Evolutionary conservation across 2,888 invertebrate genomes (phyloP).

Genomic region (Ischnura elegans): DNA sequence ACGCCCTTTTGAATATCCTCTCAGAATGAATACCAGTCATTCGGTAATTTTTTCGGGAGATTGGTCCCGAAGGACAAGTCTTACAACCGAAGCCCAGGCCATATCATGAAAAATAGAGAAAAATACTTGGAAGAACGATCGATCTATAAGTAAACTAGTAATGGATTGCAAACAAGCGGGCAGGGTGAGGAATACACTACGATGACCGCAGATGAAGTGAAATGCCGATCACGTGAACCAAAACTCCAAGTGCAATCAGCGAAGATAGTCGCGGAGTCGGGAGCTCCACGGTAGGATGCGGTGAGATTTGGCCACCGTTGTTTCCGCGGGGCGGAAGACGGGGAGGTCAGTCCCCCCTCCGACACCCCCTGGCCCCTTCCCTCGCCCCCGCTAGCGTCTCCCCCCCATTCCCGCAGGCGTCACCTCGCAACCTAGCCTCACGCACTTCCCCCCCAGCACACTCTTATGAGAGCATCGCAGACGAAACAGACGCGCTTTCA

Average conservation of each 20-base stretch:
- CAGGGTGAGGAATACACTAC: too few species aligned
- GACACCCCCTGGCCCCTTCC: conserved; percentile 16
- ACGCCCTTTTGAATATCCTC: too few species aligned
- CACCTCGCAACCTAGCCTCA: neutral
- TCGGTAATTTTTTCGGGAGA: too few species aligned
- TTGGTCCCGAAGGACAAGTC: too few species aligned
- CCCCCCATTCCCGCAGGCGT: conserved; percentile 25
- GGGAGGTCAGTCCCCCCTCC: conserved; percentile 62
- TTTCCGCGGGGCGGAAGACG: neutral
- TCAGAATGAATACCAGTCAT: too few species aligned
- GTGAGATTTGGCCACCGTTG: neutral
- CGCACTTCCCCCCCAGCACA: conserved; percentile 17
- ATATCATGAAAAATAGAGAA: too few species aligned
- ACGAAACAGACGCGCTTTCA: neutral
- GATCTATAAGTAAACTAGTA: too few species aligned
- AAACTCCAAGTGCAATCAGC: neutral
- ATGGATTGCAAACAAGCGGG: too few species aligned
- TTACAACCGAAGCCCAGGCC: too few species aligned
- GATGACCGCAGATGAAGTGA: too few species aligned
- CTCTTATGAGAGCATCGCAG: conserved; percentile 50
- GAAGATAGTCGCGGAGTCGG: neutral
- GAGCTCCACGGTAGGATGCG: neutral
- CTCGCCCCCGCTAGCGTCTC: conserved; percentile 25
- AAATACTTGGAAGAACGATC: too few species aligned
- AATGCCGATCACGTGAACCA: neutral